phyloP scores from a whole-genome alignment of 2,113 vertebrate species.

The Indicator maculatus region DNA sequence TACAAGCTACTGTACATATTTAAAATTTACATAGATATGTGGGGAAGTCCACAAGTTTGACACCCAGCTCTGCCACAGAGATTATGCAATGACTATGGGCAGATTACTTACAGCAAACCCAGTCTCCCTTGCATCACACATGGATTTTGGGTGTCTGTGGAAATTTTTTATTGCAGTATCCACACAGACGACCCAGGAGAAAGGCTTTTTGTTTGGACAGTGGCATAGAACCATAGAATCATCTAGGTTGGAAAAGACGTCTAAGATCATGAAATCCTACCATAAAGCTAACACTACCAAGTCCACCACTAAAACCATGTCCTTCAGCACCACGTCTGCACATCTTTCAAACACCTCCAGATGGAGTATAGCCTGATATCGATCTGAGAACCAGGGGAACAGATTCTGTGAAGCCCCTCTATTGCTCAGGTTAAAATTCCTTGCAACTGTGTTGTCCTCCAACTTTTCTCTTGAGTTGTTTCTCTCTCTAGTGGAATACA shows the following conservation, averaged over 20 bases:
- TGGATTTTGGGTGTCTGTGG: not conserved
- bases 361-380: not conserved
- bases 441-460: not conserved
- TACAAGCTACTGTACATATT: not conserved
- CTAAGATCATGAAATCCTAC: too few species aligned
- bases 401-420: not conserved
- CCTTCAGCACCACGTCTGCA: too few species aligned
- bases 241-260: too few species aligned
- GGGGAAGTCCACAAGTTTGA: not conserved
- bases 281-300: too few species aligned
- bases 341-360: not conserved
- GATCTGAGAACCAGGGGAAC: not conserved
- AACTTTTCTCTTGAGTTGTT: not conserved
- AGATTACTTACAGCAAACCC: rapidly evolving
- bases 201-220: not conserved
- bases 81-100: not conserved
- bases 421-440: not conserved
- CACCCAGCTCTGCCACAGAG: rapidly evolving
- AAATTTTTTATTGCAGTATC: not conserved
- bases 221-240: too few species aligned
- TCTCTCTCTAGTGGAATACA: not conserved
- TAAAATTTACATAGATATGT: not conserved
- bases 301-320: too few species aligned
- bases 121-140: rapidly evolving
- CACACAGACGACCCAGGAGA: not conserved